These are phyloP conservation scores for Sphenodon punctatus DNA, from an alignment of 2,797 vertebrate genomes.

Conservation along the genomic window DNA sequence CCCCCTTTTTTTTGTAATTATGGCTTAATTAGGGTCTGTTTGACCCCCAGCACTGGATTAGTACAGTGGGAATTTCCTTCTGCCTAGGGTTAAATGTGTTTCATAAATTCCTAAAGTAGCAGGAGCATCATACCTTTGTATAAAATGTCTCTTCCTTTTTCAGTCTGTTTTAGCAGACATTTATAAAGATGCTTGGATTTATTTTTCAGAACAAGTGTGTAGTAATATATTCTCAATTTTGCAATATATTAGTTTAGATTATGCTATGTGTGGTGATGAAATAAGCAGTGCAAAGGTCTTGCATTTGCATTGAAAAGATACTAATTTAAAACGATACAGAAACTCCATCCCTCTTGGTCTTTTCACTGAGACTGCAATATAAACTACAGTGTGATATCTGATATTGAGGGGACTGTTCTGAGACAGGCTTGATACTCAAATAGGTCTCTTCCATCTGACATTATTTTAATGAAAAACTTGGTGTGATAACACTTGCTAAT, in stretches of 20 bases:
- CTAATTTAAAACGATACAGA: conserved; percentile 33
- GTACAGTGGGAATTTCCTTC: too few species aligned
- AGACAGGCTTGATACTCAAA: conserved; percentile 38
- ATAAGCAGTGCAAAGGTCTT: conserved; percentile 1
- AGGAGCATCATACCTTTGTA: background rate
- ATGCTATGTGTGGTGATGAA: conserved; percentile 20
- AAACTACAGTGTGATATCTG: conserved; percentile 39
- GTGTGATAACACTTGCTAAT: conserved; percentile 64
- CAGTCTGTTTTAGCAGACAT: background rate
- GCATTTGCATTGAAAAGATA: conserved; percentile 16
- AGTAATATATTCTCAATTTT: conserved; percentile 38
- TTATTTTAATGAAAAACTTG: conserved; percentile 63
- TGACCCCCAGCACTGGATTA: too few species aligned
- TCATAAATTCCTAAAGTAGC: background rate
- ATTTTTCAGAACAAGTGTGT: background rate
- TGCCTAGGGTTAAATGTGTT: too few species aligned
- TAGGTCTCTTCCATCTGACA: conserved; percentile 26
- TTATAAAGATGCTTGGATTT: conserved; percentile 18
- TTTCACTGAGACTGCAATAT: conserved; percentile 16
- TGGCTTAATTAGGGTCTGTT: too few species aligned
- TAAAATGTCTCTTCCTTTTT: background rate
- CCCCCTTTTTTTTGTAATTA: too few species aligned
- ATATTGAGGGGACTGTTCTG: conserved; percentile 29
- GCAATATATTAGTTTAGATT: conserved; percentile 38
- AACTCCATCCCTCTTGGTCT: conserved; percentile 19